Evolutionary conservation across 1,140 invertebrate genomes (phyloP).

Genomic region (Trichonephila clavata): DNA sequence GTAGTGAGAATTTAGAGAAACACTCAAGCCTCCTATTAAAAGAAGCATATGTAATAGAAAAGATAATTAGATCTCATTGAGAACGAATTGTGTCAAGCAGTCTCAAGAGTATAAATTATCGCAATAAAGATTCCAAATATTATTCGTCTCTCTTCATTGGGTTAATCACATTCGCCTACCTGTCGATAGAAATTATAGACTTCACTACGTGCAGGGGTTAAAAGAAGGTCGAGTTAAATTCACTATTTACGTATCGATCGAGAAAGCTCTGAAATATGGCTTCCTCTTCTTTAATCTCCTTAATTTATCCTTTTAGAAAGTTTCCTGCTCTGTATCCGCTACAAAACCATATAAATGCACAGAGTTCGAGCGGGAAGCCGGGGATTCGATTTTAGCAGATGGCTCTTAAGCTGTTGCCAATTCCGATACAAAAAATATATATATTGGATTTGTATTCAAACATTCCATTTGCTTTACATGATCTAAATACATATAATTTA

Average conservation of each 20-base stretch:
- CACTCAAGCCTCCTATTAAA: too few species aligned
- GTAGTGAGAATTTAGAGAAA: too few species aligned
- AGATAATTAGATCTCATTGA: too few species aligned
- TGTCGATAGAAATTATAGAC: background rate
- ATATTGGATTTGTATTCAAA: background rate
- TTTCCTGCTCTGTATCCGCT: background rate
- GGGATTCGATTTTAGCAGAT: background rate
- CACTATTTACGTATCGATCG: constrained; percentile 63
- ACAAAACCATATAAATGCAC: constrained; percentile 12
- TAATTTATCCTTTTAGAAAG: constrained; percentile 48
- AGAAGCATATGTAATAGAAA: too few species aligned
- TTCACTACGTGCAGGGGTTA: constrained; percentile 30
- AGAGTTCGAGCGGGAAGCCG: background rate
- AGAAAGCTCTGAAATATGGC: constrained; percentile 34
- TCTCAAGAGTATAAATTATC: background rate
- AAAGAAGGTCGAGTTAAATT: constrained; percentile 49
- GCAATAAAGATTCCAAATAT: background rate
- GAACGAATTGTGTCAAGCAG: background rate
- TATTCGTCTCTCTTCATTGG: background rate
- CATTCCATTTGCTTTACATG: too few species aligned
- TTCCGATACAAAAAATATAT: background rate
- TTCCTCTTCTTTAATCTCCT: constrained; percentile 48
- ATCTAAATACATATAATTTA: too few species aligned
- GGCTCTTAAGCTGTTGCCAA: background rate
- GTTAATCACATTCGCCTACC: background rate